Evolutionary conservation across 2,888 invertebrate species (phyloP).

Genomic region (Folsomia candida): DNA sequence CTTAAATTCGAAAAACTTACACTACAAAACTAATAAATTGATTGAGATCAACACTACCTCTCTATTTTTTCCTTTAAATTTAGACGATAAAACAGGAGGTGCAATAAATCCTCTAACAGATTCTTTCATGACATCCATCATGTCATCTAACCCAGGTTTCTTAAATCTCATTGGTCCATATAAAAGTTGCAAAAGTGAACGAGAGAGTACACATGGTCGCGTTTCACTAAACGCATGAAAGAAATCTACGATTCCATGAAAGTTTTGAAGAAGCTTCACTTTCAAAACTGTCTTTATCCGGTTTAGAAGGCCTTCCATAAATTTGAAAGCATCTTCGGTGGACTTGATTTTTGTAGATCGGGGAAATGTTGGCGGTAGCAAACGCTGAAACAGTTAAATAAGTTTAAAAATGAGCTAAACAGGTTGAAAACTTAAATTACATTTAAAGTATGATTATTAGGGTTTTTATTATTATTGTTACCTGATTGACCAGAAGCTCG

Average conservation of each 20-base stretch:
- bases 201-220: slow-evolving; percentile 84
- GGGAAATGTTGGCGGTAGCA: slow-evolving; percentile 97
- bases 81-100: slow-evolving; percentile 80
- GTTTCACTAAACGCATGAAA: slow-evolving; percentile 88
- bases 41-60: no score
- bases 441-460: neutral
- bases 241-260: slow-evolving; percentile 65
- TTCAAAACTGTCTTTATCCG: slow-evolving; percentile 75
- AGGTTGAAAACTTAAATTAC: neutral
- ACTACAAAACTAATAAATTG: no score
- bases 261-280: slow-evolving; percentile 61
- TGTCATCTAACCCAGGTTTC: slow-evolving; percentile 63
- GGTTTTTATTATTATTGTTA: no score
- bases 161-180: slow-evolving; percentile 62
- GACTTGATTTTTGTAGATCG: slow-evolving; percentile 89
- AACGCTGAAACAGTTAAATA: slow-evolving; percentile 63
- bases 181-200: slow-evolving; percentile 81
- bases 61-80: slow-evolving; percentile 66
- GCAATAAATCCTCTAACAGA: slow-evolving; percentile 83
- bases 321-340: slow-evolving; percentile 67
- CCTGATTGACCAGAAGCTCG: slow-evolving; percentile 86
- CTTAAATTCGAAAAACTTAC: slow-evolving; percentile 8
- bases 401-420: no score
- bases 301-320: slow-evolving; percentile 72
- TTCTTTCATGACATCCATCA: slow-evolving; percentile 79